phyloP scores from a whole-genome alignment of 2,888 invertebrate genomes.

The Lysandra coridon region DNA sequence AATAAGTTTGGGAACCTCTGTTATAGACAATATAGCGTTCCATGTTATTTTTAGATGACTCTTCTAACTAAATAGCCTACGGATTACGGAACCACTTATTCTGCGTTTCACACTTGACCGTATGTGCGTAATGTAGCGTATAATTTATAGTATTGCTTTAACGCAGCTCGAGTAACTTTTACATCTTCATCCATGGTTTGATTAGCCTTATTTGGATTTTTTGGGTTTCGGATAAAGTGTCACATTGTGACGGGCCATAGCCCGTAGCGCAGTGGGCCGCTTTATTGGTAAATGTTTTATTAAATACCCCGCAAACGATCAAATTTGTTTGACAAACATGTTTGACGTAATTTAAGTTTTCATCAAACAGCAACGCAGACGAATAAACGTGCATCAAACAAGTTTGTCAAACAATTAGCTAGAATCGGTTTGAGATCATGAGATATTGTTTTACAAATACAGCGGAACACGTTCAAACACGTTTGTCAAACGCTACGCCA shows the following conservation, averaged over 20 bases:
- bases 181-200: conserved; percentile 2
- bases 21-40: too few relatives aligned
- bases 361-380: too few relatives aligned
- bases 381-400: too few relatives aligned
- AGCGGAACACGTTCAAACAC: too few relatives aligned
- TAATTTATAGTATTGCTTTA: background rate
- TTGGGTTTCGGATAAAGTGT: background rate
- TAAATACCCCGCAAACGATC: too few relatives aligned
- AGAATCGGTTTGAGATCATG: too few relatives aligned
- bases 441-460: too few relatives aligned
- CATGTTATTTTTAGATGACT: background rate
- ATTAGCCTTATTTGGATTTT: conserved; percentile 2
- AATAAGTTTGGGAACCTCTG: too few relatives aligned
- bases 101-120: background rate
- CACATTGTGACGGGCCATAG: background rate
- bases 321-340: too few relatives aligned
- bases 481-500: too few relatives aligned
- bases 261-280: background rate
- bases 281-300: background rate
- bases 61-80: background rate
- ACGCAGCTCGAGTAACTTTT: conserved; percentile 4
- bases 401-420: too few relatives aligned
- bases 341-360: too few relatives aligned
- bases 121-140: background rate
- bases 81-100: background rate